Conservation (phyloP, 2,113 vertebrate species). For the Corydoras maculifer region DNA sequence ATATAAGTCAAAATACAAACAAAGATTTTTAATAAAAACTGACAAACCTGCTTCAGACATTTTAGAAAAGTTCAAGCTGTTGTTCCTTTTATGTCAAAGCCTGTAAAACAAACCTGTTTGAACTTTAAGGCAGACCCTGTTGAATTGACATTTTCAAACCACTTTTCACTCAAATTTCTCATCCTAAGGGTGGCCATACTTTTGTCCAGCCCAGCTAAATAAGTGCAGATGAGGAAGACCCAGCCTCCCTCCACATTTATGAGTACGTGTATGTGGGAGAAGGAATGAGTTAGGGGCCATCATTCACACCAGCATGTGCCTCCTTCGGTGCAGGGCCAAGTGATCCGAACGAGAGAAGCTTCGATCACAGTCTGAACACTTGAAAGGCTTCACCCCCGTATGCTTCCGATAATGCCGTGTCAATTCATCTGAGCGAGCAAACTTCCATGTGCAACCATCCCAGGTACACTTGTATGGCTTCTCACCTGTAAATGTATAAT, state of each 20-base stretch:
- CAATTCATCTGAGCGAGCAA: constrained; percentile 96
- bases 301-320: constrained; percentile 96
- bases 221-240: constrained; percentile 59
- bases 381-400: constrained; percentile 98
- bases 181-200: constrained; percentile 42
- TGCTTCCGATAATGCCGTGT: constrained; percentile 98
- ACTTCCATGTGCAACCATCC: constrained; percentile 99
- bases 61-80: constrained; percentile 7
- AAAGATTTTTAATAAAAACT: constrained; percentile 42
- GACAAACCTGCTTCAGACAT: neutral
- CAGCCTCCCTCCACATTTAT: constrained; percentile 60
- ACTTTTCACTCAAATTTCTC: too few species aligned
- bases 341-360: constrained; percentile 98
- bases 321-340: constrained; percentile 92
- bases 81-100: constrained; percentile 42
- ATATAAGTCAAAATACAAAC: constrained; percentile 37
- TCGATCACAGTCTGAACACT: constrained; percentile 98
- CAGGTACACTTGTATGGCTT: constrained; percentile 99
- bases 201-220: constrained; percentile 81
- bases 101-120: constrained; percentile 22
- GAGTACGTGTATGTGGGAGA: neutral
- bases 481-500: constrained; percentile 72
- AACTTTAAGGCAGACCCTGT: neutral
- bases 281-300: constrained; percentile 1
- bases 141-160: too few species aligned